These are phyloP conservation scores for Lacerta viridis DNA, from an alignment of 2,797 vertebrate species.

Conservation along the genomic window DNA sequence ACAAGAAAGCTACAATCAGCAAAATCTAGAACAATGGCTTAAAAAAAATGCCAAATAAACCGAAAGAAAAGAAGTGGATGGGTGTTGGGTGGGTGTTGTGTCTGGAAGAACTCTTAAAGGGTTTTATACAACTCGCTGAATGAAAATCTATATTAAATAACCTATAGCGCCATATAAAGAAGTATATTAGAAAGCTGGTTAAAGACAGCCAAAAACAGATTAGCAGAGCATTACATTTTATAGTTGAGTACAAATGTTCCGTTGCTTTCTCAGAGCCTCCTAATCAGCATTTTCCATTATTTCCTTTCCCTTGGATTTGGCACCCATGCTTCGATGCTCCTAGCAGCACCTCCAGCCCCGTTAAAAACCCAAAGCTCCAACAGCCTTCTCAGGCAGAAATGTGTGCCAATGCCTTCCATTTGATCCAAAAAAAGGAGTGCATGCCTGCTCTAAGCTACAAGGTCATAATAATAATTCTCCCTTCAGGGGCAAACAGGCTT, in stretches of 20 bases:
- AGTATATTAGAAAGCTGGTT: conserved; percentile 74
- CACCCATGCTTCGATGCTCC: conserved; percentile 71
- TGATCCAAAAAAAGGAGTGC: conserved; percentile 63
- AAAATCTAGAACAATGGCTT: conserved; percentile 2
- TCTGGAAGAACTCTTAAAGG: conserved; percentile 7
- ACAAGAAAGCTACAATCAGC: conserved; percentile 6
- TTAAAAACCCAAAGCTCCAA: conserved; percentile 56
- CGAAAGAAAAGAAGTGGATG: background rate
- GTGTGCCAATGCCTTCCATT: conserved; percentile 63
- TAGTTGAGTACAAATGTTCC: conserved; percentile 79
- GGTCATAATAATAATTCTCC: conserved; percentile 72
- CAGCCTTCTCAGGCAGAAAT: conserved; percentile 51
- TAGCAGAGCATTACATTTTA: conserved; percentile 80
- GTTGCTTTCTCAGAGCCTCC: conserved; percentile 75
- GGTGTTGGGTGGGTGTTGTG: too few species aligned
- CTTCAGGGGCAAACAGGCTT: conserved; percentile 70
- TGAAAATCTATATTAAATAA: conserved; percentile 65
- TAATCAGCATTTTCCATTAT: conserved; percentile 83
- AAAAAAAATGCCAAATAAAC: background rate
- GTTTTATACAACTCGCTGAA: conserved; percentile 59
- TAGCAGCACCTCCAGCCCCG: conserved; percentile 68
- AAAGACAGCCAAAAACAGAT: conserved; percentile 78
- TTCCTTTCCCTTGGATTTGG: conserved; percentile 74
- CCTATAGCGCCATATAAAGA: conserved; percentile 64
- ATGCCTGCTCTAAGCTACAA: conserved; percentile 47